phyloP scores from a whole-genome alignment of 2,888 invertebrate species.

The Resseliella maxima region DNA sequence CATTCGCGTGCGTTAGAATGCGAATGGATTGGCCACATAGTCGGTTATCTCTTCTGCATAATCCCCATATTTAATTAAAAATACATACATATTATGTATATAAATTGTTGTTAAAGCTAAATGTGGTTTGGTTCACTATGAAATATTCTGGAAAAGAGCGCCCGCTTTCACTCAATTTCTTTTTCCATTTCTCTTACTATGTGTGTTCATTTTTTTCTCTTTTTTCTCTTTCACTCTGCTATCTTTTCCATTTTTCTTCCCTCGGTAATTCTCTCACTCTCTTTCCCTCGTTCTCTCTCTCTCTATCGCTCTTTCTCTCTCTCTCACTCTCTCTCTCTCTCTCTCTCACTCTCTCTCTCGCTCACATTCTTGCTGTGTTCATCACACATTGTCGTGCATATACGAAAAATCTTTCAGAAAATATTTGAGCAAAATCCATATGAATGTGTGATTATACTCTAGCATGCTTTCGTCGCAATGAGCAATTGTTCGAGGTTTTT shows the following conservation, averaged over 20 bases:
- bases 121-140: conserved; percentile 32
- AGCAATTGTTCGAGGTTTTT: conserved; percentile 27
- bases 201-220: too few species aligned
- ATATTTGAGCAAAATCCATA: not conserved
- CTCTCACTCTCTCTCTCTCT: too few species aligned
- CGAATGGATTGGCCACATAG: conserved; percentile 33
- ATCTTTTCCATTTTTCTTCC: not conserved
- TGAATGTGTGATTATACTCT: not conserved
- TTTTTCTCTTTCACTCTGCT: not conserved
- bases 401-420: not conserved
- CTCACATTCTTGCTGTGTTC: not conserved
- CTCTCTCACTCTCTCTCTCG: too few species aligned
- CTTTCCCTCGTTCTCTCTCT: not conserved
- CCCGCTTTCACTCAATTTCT: not conserved
- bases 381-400: not conserved
- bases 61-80: conserved; percentile 53
- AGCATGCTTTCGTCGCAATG: not conserved
- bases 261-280: too few species aligned
- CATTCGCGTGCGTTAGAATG: conserved; percentile 45
- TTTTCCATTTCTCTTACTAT: too few species aligned
- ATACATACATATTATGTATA: conserved; percentile 51
- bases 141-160: not conserved
- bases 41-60: conserved; percentile 38
- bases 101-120: conserved; percentile 47
- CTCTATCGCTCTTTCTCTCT: not conserved